Percentiles rank a stretch among this genome's conserved stretches.
phyloP scores from a whole-genome alignment of 2,797 vertebrate genomes.

The Anniella stebbinsi region DNA sequence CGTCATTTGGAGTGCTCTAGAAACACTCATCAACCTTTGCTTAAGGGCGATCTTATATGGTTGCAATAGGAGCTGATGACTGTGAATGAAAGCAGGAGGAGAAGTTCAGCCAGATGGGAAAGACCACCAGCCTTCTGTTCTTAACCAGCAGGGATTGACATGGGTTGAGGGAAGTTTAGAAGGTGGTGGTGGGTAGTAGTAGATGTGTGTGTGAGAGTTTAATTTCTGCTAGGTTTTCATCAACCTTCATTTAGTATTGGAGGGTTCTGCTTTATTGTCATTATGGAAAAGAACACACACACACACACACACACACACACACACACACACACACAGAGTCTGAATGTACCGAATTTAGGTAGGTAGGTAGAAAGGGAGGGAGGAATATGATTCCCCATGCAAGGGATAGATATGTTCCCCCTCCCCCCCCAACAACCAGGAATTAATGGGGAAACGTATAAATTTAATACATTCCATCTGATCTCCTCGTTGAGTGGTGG shows the following conservation, averaged over 20 bases:
- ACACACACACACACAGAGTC: not conserved
- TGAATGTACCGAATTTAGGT: not conserved
- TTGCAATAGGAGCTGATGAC: conserved; percentile 48
- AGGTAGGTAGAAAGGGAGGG: not conserved
- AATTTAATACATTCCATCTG: not conserved
- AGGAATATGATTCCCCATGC: not conserved
- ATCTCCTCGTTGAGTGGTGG: conserved; percentile 5
- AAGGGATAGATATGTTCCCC: not conserved
- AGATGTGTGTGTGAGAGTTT: not conserved
- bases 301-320: not conserved
- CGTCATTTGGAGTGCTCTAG: conserved; percentile 30
- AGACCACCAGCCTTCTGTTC: not conserved
- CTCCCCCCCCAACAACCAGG: conserved; percentile 58
- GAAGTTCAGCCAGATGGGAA: conserved; percentile 12
- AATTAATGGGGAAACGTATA: not conserved
- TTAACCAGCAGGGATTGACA: not conserved
- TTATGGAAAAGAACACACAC: not conserved
- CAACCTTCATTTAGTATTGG: not conserved
- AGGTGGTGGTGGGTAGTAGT: not conserved
- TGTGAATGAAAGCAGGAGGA: not conserved
- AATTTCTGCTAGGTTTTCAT: not conserved
- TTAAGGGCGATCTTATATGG: conserved; percentile 72
- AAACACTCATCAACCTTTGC: conserved; percentile 52
- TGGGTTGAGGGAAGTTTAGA: too few relatives aligned
- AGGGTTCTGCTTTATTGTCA: not conserved